Evolutionary conservation across 2,797 vertebrate species (phyloP), one percentile per base, ranked within the genome.

Genomic region (Esox lucius): DNA sequence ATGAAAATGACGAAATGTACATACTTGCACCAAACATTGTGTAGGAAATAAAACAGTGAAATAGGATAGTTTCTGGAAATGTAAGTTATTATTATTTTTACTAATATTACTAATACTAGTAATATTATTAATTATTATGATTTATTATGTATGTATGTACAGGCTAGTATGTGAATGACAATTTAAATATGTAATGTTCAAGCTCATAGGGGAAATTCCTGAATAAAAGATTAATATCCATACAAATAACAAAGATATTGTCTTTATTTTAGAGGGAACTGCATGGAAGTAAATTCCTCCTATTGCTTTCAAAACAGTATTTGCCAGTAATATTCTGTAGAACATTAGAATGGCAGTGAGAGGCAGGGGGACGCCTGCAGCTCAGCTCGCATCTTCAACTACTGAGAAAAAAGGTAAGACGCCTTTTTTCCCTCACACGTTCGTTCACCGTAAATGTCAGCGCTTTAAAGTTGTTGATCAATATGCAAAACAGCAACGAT

Each of bases 401-500:
- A 88, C 74, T 79, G 78, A 84, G 76, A 81, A 77, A 46, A 79
- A 82, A 75, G 80, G 73, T 75, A 78, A 84, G 42, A 76, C 62
- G 67, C 64, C 83, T 78, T 84, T 78, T 42, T 51, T 81, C 74
- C 53, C 77, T 72, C 76, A 78, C 48, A 74, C 24, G 66, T 48
- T 84, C 22, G 75, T 22, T 70, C 79, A 77, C 80, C 72, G 69
- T 65, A 77, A 75, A 83, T 88, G 86, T 84, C 79, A 81, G 64
- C 22, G 78, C 83, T 86, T 59, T 86, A 78, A 88, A 93, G 94
- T 94, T 94, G 96, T 96, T 95, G 96, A 96, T 97, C 96, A 96
- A 96, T 95, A 96, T 95, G 96, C 96, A 95, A 95, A 96, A 94
- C 93, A 93, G 95, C 91, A 92, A 88, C 92, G 95, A 98, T 99